Percentiles rank a stretch among this genome's conserved stretches.
Evolutionary conservation across 1,140 invertebrate species (phyloP).

Genomic region (Pogonomyrmex barbatus): DNA sequence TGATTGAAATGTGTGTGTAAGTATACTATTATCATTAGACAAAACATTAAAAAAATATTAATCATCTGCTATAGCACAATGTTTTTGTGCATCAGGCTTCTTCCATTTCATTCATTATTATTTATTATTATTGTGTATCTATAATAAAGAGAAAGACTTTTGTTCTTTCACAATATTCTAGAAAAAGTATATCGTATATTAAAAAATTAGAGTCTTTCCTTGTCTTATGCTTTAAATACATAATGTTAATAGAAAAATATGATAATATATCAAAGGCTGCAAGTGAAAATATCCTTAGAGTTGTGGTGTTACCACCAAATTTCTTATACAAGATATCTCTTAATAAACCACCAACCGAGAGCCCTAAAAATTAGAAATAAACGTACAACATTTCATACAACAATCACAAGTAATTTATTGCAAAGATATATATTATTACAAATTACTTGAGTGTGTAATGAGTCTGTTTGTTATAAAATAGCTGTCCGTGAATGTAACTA

Average conservation of each 20-base stretch:
- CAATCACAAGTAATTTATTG: no score
- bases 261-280: slow-evolving; percentile 87
- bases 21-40: no score
- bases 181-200: no score
- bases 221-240: slow-evolving; percentile 80
- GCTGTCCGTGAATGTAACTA: not conserved
- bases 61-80: no score
- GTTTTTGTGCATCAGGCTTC: no score
- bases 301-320: slow-evolving; percentile 86
- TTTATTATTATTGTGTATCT: slow-evolving; percentile 7
- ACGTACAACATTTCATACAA: no score
- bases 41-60: no score
- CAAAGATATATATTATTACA: not conserved
- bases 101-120: slow-evolving; percentile 13
- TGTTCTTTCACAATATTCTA: no score
- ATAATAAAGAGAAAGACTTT: no score
- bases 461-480: not conserved
- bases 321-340: slow-evolving; percentile 88
- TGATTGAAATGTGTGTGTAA: no score
- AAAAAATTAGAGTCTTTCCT: no score
- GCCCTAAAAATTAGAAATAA: slow-evolving; percentile 86
- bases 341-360: slow-evolving; percentile 88
- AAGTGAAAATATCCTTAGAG: slow-evolving; percentile 87
- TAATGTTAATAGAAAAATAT: slow-evolving; percentile 83
- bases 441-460: not conserved